A percentile compares a stretch with the other conserved stretches of the same genome.
These are phyloP conservation scores for Girardinus metallicus DNA, from an alignment of 2,797 vertebrate species.

Conservation along the genomic window DNA sequence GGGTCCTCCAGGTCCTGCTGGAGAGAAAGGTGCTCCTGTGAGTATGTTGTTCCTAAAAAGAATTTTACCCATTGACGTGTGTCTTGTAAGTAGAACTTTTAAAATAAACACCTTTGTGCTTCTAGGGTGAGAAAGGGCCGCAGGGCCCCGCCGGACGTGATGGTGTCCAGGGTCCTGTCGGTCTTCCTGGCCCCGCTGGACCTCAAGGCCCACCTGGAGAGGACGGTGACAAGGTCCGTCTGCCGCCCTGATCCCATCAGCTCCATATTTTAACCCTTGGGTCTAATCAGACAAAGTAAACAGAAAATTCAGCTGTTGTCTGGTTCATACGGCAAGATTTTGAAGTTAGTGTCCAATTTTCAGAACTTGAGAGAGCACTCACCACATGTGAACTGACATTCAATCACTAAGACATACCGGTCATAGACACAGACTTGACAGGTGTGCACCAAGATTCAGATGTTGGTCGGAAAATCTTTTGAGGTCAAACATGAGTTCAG, in stretches of 20 bases:
- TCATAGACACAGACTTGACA: no score
- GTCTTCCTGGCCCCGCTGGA: conserved; percentile 94
- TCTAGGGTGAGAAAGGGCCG: conserved; percentile 97
- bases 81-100: neutral
- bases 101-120: conserved; percentile 15
- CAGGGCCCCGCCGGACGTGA: conserved; percentile 95
- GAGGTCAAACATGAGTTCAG: no score
- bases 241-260: neutral
- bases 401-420: no score
- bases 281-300: no score
- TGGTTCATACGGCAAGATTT: no score
- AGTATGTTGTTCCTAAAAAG: conserved; percentile 65
- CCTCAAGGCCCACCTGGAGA: conserved; percentile 97
- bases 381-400: no score
- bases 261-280: neutral
- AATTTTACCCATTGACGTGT: neutral
- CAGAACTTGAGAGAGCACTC: no score
- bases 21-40: conserved; percentile 97
- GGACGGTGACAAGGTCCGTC: conserved; percentile 95
- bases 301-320: neutral
- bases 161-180: conserved; percentile 96
- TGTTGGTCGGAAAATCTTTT: no score
- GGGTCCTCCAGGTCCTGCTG: conserved; percentile 94
- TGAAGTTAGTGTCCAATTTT: no score
- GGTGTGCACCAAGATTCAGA: no score